Base-by-base conservation (phyloP, 2,797 vertebrate genomes). In the Pipistrellus nathusii region DNA sequence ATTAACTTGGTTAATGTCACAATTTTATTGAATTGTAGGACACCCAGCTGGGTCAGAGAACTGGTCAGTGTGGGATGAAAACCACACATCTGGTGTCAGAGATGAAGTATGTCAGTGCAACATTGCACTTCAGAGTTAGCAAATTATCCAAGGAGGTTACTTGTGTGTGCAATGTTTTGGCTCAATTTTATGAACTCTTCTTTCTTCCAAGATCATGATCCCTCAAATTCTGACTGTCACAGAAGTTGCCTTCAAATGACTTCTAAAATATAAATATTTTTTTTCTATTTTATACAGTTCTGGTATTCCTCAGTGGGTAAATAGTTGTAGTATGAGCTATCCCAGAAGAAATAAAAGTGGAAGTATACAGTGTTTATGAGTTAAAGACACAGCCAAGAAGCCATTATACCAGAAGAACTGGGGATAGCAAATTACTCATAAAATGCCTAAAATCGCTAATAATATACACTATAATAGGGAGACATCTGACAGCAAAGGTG, bases 401-500 rank as follows among this genome's bases (percentile, higher is more conserved):
- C 72, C 55, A 35, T 72, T 17, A 66, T 82, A 30, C 69, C 30
- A 91, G 51, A 86, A 72, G 17, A 62, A 55, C 14, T 46, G 44
- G 32, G 6, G 6, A 83, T 85, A 82, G 8, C 6, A 77, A 59
- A 44, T 35, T 87, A 92, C 59, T 95, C 30, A 88, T 30, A 77
- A 92, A 94, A 94, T 90, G 21, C 27, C 25, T 18, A 41, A 90
- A 72, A 59, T 15, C 3, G 30, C 17, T 93, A 95, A 68, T 77
- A 57, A 90, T 17, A 68, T 85, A 10, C 53, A 32, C 2, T 25
- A 46, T 82, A 73, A 82, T 77, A 55, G 46, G 12, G 87, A 92
- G 12, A 53, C 48, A 92, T 44, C 25, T 95, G 83, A 90, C 78
- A 95, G 68, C 21, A 85, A 96, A 92, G 1, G 8, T 30, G 15